These are phyloP conservation scores for Oreocharis arfaki DNA, from an alignment of 2,113 vertebrate genomes.

Conservation along the genomic window DNA sequence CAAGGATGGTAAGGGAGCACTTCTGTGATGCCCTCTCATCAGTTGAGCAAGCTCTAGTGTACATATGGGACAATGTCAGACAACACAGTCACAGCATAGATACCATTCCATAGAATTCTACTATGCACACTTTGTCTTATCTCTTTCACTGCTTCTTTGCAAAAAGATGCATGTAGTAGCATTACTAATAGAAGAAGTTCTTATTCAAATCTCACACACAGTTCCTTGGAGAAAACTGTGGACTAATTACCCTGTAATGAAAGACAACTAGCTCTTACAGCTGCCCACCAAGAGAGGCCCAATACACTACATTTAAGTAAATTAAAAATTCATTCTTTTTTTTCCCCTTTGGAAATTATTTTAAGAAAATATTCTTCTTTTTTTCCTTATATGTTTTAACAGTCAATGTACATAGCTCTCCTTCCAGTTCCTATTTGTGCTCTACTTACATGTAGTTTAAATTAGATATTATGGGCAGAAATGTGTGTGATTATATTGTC, in stretches of 20 bases:
- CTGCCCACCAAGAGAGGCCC: not conserved
- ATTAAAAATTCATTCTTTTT: not conserved
- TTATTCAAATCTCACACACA: not conserved
- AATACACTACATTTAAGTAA: not conserved
- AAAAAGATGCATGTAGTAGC: not conserved
- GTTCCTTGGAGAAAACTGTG: not conserved
- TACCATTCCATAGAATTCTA: not conserved
- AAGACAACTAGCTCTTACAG: not conserved
- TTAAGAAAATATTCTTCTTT: not conserved
- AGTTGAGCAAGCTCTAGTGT: not conserved
- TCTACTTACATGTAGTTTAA: not conserved
- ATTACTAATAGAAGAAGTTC: not conserved
- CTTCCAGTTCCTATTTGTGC: not conserved
- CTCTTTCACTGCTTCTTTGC: not conserved
- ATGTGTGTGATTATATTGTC: not conserved
- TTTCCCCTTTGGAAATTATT: not conserved
- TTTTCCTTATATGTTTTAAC: not conserved
- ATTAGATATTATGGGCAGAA: not conserved
- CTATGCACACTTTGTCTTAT: not conserved
- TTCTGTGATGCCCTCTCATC: not conserved
- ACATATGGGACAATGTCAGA: rapidly evolving
- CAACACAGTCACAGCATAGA: not conserved
- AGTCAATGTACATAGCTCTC: not conserved
- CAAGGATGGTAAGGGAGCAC: not conserved
- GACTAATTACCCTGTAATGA: not conserved